Percentiles rank a stretch among this genome's conserved stretches.
phyloP scores from a whole-genome alignment of 2,888 invertebrate species.

The Gryllus longicercus region DNA sequence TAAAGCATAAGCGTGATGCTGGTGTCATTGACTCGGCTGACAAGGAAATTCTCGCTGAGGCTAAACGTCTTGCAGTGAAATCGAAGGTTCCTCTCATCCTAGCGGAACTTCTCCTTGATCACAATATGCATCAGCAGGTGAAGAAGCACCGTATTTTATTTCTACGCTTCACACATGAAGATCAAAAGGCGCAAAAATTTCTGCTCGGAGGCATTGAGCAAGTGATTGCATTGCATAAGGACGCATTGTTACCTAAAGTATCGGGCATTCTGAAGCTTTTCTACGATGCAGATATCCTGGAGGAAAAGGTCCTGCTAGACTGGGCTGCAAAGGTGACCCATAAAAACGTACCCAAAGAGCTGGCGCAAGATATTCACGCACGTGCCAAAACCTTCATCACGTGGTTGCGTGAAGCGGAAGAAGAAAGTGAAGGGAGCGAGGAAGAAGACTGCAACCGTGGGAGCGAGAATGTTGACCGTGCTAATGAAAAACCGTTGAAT shows the following conservation, averaged over 20 bases:
- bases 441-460: conserved; percentile 67
- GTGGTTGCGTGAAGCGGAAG: conserved; percentile 97
- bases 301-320: conserved; percentile 89
- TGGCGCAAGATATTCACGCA: conserved; percentile 86
- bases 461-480: conserved; percentile 89
- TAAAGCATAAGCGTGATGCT: conserved; percentile 63
- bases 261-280: conserved; percentile 85
- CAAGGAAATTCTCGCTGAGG: conserved; percentile 74
- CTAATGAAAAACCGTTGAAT: conserved; percentile 70
- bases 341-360: conserved; percentile 89
- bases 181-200: conserved; percentile 83
- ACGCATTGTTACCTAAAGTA: conserved; percentile 79
- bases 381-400: conserved; percentile 91
- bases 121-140: conserved; percentile 57
- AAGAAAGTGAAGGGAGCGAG: conserved; percentile 78
- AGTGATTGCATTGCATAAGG: conserved; percentile 76
- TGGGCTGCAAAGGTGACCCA: conserved; percentile 95
- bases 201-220: conserved; percentile 93
- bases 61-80: conserved; percentile 89
- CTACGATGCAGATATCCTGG: conserved; percentile 92
- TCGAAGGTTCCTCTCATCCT: conserved; percentile 90
- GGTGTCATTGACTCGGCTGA: conserved; percentile 56
- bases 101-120: conserved; percentile 76
- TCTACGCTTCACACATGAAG: conserved; percentile 77
- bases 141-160: conserved; percentile 73